phyloP scores from a whole-genome alignment of 2,113 vertebrate species.

The Calyptommatus sinebrachiatus region DNA sequence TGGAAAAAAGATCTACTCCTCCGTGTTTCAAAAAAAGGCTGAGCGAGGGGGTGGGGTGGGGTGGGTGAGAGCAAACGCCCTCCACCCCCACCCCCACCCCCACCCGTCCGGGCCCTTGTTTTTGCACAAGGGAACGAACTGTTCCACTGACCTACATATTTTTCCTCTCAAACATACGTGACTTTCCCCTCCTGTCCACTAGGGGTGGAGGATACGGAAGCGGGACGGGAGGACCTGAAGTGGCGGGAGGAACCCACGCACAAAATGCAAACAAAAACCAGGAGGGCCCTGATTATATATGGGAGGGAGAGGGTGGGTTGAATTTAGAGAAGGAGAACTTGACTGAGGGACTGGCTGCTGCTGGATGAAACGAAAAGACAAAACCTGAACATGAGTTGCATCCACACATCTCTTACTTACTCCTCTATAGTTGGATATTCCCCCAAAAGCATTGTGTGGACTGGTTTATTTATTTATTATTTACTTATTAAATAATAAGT shows the following conservation, averaged over 20 bases:
- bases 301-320: slow-evolving; percentile 31
- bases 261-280: too few relatives aligned
- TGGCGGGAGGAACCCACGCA: slow-evolving; percentile 47
- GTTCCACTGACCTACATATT: slow-evolving; percentile 86
- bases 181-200: slow-evolving; percentile 66
- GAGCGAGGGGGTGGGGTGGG: background rate
- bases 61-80: slow-evolving; percentile 28
- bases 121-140: slow-evolving; percentile 76
- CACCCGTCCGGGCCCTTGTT: too few relatives aligned
- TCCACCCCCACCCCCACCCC: too few relatives aligned
- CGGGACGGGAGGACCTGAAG: slow-evolving; percentile 64
- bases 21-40: too few relatives aligned
- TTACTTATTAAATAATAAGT: too few relatives aligned
- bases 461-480: too few relatives aligned
- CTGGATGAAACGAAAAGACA: background rate
- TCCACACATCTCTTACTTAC: too few relatives aligned
- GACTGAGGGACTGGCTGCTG: background rate
- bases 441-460: too few relatives aligned
- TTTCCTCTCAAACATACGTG: slow-evolving; percentile 78
- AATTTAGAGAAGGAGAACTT: slow-evolving; percentile 24
- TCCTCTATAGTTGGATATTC: too few relatives aligned
- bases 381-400: background rate
- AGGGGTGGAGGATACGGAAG: slow-evolving; percentile 73
- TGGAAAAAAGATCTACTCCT: too few relatives aligned
- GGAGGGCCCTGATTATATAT: background rate